Evolutionary conservation across 1,140 invertebrate species (phyloP).

Genomic region (Lycorma delicatula): DNA sequence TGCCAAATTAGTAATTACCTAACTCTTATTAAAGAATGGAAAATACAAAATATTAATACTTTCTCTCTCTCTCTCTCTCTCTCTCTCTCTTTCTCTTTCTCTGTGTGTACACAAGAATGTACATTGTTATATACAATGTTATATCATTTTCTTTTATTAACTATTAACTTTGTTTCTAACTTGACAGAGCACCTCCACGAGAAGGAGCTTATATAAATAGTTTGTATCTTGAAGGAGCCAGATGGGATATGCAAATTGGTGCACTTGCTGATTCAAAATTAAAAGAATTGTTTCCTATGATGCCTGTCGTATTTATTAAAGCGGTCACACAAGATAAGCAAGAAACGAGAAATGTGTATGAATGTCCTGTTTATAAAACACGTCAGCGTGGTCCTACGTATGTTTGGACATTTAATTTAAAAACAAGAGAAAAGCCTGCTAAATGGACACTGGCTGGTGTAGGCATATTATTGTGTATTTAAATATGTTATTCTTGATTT

Average conservation of each 20-base stretch:
- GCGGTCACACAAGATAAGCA: constrained; percentile 65
- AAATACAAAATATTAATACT: too few relatives aligned
- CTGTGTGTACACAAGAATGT: not conserved
- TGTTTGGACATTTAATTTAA: constrained; percentile 94
- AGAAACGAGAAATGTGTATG: constrained; percentile 78
- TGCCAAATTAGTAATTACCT: too few relatives aligned
- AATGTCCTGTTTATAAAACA: constrained; percentile 91
- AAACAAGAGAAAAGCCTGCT: constrained; percentile 76
- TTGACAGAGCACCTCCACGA: constrained; percentile 60
- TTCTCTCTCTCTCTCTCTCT: not conserved
- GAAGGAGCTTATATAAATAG: constrained; percentile 88
- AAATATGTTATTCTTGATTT: constrained; percentile 24
- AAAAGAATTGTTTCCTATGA: constrained; percentile 81
- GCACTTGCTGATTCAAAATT: constrained; percentile 72
- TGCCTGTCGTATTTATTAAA: constrained; percentile 89
- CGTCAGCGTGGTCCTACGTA: constrained; percentile 78
- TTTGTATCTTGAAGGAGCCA: constrained; percentile 87
- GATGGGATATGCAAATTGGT: constrained; percentile 73
- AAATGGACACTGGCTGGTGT: constrained; percentile 92
- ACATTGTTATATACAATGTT: not conserved
- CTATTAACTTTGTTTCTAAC: too few relatives aligned
- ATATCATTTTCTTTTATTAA: not conserved
- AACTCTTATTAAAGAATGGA: too few relatives aligned
- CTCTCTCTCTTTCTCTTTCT: not conserved
- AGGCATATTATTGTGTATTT: constrained; percentile 59